These are phyloP conservation scores for Antedon bifida DNA, from an alignment of 35 echinoderm and acorn worm species.

Conservation along the genomic window DNA sequence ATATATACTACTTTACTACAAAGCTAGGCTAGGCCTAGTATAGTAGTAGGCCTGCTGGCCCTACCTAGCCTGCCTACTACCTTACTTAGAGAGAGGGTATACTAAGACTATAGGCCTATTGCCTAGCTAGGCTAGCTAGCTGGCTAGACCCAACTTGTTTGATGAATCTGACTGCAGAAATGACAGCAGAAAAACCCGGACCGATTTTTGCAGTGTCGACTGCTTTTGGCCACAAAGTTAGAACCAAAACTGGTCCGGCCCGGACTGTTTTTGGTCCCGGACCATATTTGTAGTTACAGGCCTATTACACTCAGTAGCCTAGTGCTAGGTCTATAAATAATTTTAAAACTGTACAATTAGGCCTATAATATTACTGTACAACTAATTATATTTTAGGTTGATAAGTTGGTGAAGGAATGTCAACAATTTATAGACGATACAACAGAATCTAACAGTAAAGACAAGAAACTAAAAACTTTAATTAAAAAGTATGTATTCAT, in stretches of 20 bases:
- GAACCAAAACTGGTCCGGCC: too few relatives aligned
- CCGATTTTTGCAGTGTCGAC: too few relatives aligned
- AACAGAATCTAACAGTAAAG: not conserved
- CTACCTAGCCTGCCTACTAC: too few relatives aligned
- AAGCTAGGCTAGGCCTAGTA: not conserved
- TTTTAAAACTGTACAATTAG: not conserved
- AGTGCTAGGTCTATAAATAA: not conserved
- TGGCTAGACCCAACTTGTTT: too few relatives aligned
- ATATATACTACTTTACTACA: not conserved
- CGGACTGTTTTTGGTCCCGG: too few relatives aligned
- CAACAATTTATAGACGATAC: not conserved
- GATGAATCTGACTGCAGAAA: too few relatives aligned
- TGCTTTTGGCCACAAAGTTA: too few relatives aligned
- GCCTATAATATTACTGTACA: not conserved
- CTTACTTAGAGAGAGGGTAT: not conserved
- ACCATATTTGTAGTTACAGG: too few relatives aligned
- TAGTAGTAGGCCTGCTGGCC: not conserved
- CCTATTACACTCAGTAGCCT: too few relatives aligned
- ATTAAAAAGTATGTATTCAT: not conserved
- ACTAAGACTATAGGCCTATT: too few relatives aligned
- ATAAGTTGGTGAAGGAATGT: not conserved
- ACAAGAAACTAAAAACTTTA: not conserved
- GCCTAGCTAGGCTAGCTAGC: too few relatives aligned
- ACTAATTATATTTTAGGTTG: not conserved
- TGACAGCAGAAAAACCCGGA: too few relatives aligned